These are phyloP conservation scores for Clarias platycephalus DNA, from an alignment of 2,797 vertebrate species.

Conservation along the genomic window DNA sequence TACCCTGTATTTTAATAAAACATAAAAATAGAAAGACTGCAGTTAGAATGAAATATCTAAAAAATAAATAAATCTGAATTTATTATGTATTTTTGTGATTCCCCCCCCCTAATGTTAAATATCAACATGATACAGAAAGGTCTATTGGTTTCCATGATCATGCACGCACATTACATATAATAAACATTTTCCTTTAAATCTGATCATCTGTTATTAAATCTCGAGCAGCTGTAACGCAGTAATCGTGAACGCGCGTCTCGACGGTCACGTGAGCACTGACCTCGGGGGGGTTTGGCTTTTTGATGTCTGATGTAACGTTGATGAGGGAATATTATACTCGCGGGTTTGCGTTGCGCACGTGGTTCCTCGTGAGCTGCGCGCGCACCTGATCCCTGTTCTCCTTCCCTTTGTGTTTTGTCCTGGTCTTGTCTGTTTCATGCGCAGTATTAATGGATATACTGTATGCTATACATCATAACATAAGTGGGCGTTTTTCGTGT, in stretches of 20 bases:
- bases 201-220: neutral
- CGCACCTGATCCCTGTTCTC: neutral
- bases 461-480: too few species aligned
- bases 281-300: neutral
- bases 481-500: neutral
- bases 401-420: neutral
- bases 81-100: neutral
- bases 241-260: neutral
- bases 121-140: neutral
- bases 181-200: neutral
- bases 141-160: neutral
- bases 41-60: neutral
- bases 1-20: neutral
- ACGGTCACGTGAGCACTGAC: neutral
- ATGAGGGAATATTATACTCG: too few species aligned
- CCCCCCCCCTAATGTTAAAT: neutral
- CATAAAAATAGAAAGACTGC: neutral
- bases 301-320: neutral
- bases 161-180: neutral
- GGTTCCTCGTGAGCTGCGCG: neutral
- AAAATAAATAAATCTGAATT: neutral
- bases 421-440: neutral
- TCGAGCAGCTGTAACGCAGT: neutral
- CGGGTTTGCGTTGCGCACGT: neutral
- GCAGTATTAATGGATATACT: neutral